These are phyloP conservation scores for Drosophila neocordata DNA, from an alignment of 1,140 invertebrate genomes.

Conservation along the genomic window DNA sequence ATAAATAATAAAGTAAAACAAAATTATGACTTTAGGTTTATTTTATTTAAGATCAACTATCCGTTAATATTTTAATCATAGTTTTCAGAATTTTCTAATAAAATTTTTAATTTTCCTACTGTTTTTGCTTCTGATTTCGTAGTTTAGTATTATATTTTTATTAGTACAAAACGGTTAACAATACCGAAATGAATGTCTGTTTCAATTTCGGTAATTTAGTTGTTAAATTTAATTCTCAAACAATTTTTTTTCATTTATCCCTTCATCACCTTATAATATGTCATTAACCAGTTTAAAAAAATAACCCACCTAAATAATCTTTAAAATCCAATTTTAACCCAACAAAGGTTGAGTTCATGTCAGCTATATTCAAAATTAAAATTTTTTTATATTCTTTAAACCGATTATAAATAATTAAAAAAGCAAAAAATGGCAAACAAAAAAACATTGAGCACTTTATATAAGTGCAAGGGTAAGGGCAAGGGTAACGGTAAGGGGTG, in stretches of 20 bases:
- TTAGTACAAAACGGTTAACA: neutral
- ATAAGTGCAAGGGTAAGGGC: slow-evolving; percentile 1
- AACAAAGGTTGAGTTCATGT: slow-evolving; percentile 25
- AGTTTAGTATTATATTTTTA: too few species aligned
- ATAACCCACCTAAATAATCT: slow-evolving; percentile 21
- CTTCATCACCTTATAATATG: slow-evolving; percentile 17
- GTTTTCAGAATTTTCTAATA: too few species aligned
- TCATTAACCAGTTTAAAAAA: slow-evolving; percentile 20
- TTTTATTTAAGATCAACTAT: too few species aligned
- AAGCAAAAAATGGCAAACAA: slow-evolving; percentile 11
- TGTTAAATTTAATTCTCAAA: neutral
- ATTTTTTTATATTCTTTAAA: slow-evolving; percentile 19
- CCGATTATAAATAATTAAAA: slow-evolving; percentile 56
- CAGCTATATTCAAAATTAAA: slow-evolving; percentile 31
- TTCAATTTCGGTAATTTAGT: neutral
- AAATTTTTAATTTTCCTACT: too few species aligned
- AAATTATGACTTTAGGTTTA: too few species aligned
- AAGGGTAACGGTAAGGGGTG: slow-evolving; percentile 28
- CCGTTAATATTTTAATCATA: too few species aligned
- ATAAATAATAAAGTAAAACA: too few species aligned
- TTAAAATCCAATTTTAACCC: slow-evolving; percentile 5
- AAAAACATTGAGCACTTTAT: slow-evolving; percentile 7
- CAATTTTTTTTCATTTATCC: neutral
- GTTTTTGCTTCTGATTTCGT: too few species aligned
- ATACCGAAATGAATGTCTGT: neutral